A percentile compares a stretch with the other conserved stretches of the same genome.
Evolutionary conservation across 2,113 vertebrate species (phyloP).

Genomic region (Paratilapia polleni): DNA sequence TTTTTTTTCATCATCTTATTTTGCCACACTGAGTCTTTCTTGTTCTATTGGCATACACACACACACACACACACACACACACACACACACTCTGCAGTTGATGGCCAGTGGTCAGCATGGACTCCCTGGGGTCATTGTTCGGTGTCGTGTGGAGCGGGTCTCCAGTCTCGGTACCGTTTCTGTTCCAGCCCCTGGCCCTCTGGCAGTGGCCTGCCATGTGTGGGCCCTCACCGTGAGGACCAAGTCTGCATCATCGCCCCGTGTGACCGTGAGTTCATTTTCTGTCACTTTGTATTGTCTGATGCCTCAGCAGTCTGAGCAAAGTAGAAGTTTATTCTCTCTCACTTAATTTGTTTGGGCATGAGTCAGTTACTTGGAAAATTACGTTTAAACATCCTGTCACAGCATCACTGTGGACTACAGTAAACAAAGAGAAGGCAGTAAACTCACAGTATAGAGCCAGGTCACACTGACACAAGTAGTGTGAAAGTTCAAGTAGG

Average conservation of each 20-base stretch:
- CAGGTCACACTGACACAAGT: neutral
- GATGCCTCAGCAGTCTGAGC: neutral
- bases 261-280: constrained; percentile 77
- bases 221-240: constrained; percentile 75
- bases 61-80: neutral
- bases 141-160: constrained; percentile 81
- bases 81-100: constrained; percentile 58
- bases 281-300: neutral
- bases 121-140: constrained; percentile 89
- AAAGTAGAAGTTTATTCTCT: neutral
- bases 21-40: neutral
- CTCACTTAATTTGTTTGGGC: neutral
- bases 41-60: neutral
- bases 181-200: constrained; percentile 76
- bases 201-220: constrained; percentile 66
- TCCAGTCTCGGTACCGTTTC: constrained; percentile 84
- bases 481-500: neutral
- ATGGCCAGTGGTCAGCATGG: constrained; percentile 85
- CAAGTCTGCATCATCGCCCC: constrained; percentile 73
- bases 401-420: too few relatives aligned
- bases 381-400: too few relatives aligned
- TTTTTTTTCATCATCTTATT: neutral
- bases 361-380: neutral
- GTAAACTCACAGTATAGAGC: neutral
- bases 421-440: neutral